Percentiles rank a stretch among this genome's conserved stretches.
Conservation (phyloP, 2,113 vertebrate genomes). For the Phyllostomus discolor region DNA sequence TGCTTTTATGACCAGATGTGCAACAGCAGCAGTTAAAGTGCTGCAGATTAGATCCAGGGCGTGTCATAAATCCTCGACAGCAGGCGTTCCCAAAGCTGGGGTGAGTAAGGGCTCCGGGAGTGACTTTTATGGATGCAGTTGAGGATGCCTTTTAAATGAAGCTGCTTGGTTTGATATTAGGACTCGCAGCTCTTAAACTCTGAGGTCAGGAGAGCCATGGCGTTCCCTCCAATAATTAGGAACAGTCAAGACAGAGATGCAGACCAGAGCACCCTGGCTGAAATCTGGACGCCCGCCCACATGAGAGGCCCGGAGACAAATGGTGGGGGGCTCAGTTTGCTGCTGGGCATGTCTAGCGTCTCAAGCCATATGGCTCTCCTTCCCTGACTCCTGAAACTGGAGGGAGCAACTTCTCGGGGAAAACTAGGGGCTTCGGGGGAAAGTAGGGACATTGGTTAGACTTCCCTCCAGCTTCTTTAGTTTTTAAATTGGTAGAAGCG, state of each 20-base stretch:
- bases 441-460: neutral
- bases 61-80: constrained; percentile 74
- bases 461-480: neutral
- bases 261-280: constrained; percentile 65
- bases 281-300: constrained; percentile 69
- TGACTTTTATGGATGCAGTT: constrained; percentile 72
- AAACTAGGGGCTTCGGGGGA: neutral
- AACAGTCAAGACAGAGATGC: constrained; percentile 70
- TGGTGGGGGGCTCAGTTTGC: constrained; percentile 61
- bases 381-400: constrained; percentile 35
- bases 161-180: constrained; percentile 57
- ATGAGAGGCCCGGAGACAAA: constrained; percentile 65
- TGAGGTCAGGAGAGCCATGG: constrained; percentile 60
- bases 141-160: constrained; percentile 67
- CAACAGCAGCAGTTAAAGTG: constrained; percentile 75
- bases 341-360: constrained; percentile 49
- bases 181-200: constrained; percentile 67
- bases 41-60: constrained; percentile 71
- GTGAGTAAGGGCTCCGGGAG: constrained; percentile 55
- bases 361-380: constrained; percentile 68
- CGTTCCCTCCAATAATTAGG: constrained; percentile 68
- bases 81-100: constrained; percentile 62
- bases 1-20: constrained; percentile 79
- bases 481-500: constrained; percentile 30
- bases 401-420: constrained; percentile 40